Conservation (phyloP, 2,797 vertebrate genomes). For the Tapera naevia region DNA sequence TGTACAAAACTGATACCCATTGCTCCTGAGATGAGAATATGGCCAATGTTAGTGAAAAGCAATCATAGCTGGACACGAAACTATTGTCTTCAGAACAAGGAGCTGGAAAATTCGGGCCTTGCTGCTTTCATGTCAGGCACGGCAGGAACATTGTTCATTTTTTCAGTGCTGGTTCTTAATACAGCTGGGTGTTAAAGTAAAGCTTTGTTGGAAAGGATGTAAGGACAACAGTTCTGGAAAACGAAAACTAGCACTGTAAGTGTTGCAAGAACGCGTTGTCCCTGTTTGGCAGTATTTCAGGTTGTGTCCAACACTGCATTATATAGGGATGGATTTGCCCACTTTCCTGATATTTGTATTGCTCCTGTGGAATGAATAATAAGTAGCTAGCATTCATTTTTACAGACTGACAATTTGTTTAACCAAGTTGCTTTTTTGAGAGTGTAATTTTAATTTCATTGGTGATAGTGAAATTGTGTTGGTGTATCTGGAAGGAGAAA, state of each 20-base stretch:
- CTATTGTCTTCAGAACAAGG: neutral
- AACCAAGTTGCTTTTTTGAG: neutral
- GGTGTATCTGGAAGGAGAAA: neutral
- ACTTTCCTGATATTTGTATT: neutral
- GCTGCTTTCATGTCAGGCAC: neutral
- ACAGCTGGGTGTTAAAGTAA: neutral
- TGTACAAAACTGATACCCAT: neutral
- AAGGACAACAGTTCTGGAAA: neutral
- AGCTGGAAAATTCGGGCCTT: neutral
- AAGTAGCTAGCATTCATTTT: neutral
- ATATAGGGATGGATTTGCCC: neutral
- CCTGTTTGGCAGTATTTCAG: neutral
- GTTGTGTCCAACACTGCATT: accelerated
- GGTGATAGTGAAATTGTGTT: neutral
- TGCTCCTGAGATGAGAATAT: neutral
- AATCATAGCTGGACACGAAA: neutral
- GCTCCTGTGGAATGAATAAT: neutral
- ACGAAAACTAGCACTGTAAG: neutral
- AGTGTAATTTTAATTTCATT: neutral
- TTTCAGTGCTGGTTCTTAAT: neutral
- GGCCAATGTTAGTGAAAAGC: neutral
- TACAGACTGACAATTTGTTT: neutral
- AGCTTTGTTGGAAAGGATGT: neutral
- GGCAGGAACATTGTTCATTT: neutral
- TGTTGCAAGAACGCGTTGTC: neutral